Conservation (phyloP, 1,140 invertebrate species). For the Oscheius sp. region DNA sequence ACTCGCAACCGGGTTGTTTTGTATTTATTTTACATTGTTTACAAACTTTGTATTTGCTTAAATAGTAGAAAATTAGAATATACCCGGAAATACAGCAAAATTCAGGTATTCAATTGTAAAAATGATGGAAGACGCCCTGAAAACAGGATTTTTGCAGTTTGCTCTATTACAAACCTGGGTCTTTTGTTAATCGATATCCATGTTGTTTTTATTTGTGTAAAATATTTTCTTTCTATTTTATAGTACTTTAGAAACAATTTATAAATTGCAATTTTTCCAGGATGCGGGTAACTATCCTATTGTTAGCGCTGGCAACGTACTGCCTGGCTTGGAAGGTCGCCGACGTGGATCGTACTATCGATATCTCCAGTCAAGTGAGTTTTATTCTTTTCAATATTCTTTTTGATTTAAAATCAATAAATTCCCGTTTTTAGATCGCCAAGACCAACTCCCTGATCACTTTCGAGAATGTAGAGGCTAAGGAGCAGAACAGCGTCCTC, state of each 20-base stretch:
- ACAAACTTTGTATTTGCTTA: too few relatives aligned
- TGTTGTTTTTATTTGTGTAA: too few relatives aligned
- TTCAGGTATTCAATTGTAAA: neutral
- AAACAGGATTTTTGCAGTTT: neutral
- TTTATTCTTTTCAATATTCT: conserved; percentile 5
- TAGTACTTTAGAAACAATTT: too few relatives aligned
- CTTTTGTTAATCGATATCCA: too few relatives aligned
- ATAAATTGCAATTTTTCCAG: neutral
- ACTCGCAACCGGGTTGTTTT: too few relatives aligned
- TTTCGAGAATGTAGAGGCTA: neutral
- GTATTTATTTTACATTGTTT: too few relatives aligned
- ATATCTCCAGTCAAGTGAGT: conserved; percentile 48
- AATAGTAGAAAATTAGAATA: too few relatives aligned
- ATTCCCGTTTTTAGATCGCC: neutral
- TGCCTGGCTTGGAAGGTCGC: conserved; percentile 34
- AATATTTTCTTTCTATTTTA: too few relatives aligned
- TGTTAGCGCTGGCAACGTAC: conserved; percentile 3
- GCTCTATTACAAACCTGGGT: too few relatives aligned
- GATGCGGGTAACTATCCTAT: conserved; percentile 8
- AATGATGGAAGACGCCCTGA: neutral
- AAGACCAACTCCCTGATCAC: neutral
- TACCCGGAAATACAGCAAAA: neutral
- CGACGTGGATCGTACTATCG: conserved; percentile 46
- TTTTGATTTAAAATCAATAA: neutral
- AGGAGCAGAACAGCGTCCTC: conserved; percentile 10